Percentiles rank a stretch among this genome's conserved stretches.
Conservation (phyloP, 1,140 invertebrate genomes). For the Frieseomelitta varia region DNA sequence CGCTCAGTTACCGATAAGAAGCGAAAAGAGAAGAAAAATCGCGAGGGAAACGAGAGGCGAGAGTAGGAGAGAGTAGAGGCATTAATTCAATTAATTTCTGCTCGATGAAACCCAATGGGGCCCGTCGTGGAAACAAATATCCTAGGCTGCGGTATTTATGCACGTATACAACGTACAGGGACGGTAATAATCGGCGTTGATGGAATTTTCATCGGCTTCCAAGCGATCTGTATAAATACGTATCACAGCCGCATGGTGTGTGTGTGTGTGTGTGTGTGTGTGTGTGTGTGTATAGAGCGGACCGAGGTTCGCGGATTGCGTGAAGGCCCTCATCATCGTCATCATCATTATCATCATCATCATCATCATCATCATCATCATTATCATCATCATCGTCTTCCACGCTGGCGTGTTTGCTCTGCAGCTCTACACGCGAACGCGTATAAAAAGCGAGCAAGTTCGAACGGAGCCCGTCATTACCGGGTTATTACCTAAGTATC, state of each 20-base stretch:
- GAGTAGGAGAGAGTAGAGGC: neutral
- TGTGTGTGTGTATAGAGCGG: slow-evolving; percentile 25
- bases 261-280: too few species aligned
- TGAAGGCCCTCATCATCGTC: slow-evolving; percentile 74
- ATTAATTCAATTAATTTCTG: slow-evolving; percentile 37
- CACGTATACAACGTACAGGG: neutral
- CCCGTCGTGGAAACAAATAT: neutral
- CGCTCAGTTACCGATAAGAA: neutral
- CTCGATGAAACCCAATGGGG: slow-evolving; percentile 8
- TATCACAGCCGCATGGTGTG: neutral
- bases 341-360: slow-evolving; percentile 67
- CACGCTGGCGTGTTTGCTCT: slow-evolving; percentile 74
- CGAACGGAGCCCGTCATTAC: slow-evolving; percentile 75
- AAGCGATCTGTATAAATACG: slow-evolving; percentile 36
- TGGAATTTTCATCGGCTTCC: slow-evolving; percentile 52
- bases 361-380: slow-evolving; percentile 67
- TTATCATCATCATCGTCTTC: slow-evolving; percentile 69
- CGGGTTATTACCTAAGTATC: slow-evolving; percentile 78
- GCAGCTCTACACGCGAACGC: slow-evolving; percentile 58
- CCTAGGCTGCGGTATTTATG: neutral
- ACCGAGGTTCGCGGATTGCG: slow-evolving; percentile 45
- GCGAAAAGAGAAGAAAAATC: neutral
- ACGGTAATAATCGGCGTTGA: slow-evolving; percentile 44
- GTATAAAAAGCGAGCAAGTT: slow-evolving; percentile 71
- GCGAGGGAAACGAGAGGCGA: neutral